Evolutionary conservation across 2,113 vertebrate species (phyloP), one percentile per base, ranked within the genome.

Genomic region (Conger conger): DNA sequence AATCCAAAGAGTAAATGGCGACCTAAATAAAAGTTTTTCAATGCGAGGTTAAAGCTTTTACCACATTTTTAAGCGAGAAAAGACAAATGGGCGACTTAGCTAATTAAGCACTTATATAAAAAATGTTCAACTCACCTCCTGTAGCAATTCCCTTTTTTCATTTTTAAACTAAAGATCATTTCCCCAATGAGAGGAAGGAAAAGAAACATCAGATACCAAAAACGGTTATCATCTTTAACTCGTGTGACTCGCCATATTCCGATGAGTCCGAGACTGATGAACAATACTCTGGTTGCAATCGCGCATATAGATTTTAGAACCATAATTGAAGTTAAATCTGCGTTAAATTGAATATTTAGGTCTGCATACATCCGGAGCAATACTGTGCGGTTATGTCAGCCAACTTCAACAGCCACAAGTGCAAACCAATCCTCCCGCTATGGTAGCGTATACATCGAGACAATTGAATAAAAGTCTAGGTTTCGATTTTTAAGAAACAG

Each of bases 121-220:
- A 33, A 0, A 80, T 1, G 80, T 20, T 40, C 45, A 33, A 84
- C 96, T 97, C 92, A 99, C 98, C 98, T 97, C 95, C 97, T 99
- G 93, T 97, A 97, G 89, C 97, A 97, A 88, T 96, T 86, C 87
- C 97, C 97, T 50, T 94, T 94, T 84, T 96, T 94, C 79, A 94
- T 93, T 92, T 92, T 97, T 86, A 99, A 93, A 0, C 97, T 97
- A 82, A 97, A 89, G 82, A 95, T 94, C 68, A 96, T 96, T 92
- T 99, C 98, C 90, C 95, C 88, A 79, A 96, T 87, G 0, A 97
- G 95, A 81, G 95, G 93, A 16, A 98, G 90, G 73, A 96, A 96
- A 80, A 98, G 95, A 77, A 97, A 83, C 2, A 96, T 95, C 8
- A 99, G 94, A 82, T 96, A 87, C 97, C 96, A 99, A 93, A 95